Evolutionary conservation across 2,888 invertebrate genomes (phyloP).

Genomic region (Coleophora flavipennella): DNA sequence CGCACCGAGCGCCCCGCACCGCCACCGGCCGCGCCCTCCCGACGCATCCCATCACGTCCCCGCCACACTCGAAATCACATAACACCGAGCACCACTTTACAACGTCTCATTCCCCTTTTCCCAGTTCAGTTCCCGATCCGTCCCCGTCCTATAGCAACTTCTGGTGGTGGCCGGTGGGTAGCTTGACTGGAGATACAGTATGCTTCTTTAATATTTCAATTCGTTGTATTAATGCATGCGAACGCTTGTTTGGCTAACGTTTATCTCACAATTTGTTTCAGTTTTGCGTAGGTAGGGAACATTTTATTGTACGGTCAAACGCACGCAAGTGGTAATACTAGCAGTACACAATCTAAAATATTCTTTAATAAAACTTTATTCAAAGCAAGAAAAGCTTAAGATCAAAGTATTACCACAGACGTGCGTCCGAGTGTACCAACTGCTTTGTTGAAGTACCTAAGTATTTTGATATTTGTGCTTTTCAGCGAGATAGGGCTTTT

Average conservation of each 20-base stretch:
- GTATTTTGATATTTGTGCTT: conserved; percentile 4
- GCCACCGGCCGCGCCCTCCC: conserved; percentile 35
- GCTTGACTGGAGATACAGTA: conserved; percentile 49
- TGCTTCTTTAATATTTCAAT: conserved; percentile 52
- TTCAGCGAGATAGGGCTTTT: conserved; percentile 10
- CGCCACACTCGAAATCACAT: conserved; percentile 2
- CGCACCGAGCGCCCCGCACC: conserved; percentile 27
- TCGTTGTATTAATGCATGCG: conserved; percentile 46
- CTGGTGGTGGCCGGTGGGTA: conserved; percentile 63
- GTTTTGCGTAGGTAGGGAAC: conserved; percentile 6
- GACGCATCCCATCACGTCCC: conserved; percentile 15
- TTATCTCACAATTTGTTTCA: conserved; percentile 10
- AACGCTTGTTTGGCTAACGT: conserved; percentile 50
- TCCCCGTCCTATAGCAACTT: conserved; percentile 30
- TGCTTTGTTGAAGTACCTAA: conserved; percentile 1
- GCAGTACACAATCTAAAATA: too few relatives aligned
- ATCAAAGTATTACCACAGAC: too few relatives aligned
- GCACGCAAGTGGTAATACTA: too few relatives aligned
- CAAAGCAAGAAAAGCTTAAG: too few relatives aligned
- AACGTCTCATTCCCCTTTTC: conserved; percentile 14
- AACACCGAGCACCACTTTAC: conserved; percentile 7
- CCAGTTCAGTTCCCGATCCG: conserved; percentile 16
- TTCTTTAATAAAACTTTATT: too few relatives aligned
- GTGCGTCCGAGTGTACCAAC: too few relatives aligned
- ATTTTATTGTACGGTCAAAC: too few relatives aligned